phyloP scores from a whole-genome alignment of 2,113 vertebrate species.

The Sula dactylatra region DNA sequence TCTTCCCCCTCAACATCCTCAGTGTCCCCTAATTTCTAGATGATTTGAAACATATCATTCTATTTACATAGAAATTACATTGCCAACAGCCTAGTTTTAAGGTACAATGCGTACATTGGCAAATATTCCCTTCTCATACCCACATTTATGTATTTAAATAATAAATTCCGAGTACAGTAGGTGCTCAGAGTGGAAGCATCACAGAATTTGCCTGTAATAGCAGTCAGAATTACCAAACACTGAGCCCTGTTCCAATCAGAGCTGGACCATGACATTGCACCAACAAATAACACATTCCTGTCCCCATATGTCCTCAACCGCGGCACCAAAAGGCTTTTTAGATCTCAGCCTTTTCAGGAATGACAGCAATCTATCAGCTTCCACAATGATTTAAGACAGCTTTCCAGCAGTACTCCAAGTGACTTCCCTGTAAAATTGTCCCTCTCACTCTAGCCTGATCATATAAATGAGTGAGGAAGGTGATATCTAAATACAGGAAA shows the following conservation, averaged over 20 bases:
- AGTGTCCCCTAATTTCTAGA: not conserved
- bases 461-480: not conserved
- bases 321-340: not conserved
- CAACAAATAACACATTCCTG: not conserved
- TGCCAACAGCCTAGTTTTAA: not conserved
- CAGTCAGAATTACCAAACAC: not conserved
- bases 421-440: not conserved
- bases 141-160: not conserved
- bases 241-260: not conserved
- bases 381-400: not conserved
- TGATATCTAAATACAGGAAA: not conserved
- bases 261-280: not conserved
- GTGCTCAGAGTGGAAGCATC: not conserved
- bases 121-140: not conserved
- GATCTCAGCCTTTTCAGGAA: not conserved
- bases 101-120: not conserved
- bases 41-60: not conserved
- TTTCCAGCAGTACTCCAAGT: not conserved
- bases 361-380: not conserved
- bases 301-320: not conserved
- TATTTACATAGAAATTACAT: not conserved
- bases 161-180: not conserved
- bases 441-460: not conserved
- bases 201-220: not conserved
- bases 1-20: not conserved